A percentile compares a stretch with the other conserved stretches of the same genome.
These are phyloP conservation scores for Cyanoramphus novaezelandiae DNA, from an alignment of 2,113 vertebrate species.

Conservation along the genomic window DNA sequence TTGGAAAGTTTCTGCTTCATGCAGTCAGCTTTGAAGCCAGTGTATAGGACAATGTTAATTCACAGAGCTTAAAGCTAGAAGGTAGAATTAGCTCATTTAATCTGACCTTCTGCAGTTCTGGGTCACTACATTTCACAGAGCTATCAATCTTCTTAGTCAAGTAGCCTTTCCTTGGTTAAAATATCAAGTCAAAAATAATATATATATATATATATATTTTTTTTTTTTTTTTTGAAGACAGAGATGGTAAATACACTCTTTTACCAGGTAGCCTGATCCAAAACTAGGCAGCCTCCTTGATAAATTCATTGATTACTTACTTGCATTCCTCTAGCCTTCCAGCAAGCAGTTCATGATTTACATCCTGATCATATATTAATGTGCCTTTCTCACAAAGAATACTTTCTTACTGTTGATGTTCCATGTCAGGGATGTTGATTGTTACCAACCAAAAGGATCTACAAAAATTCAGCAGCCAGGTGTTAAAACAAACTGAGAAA, in stretches of 20 bases:
- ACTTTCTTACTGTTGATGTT: background rate
- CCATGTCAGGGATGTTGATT: background rate
- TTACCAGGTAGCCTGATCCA: background rate
- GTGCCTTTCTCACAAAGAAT: background rate
- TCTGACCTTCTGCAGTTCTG: background rate
- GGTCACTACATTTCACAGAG: background rate
- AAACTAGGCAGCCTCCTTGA: background rate
- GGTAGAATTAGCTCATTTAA: background rate
- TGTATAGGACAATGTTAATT: background rate
- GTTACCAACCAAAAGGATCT: background rate
- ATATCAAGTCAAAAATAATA: background rate
- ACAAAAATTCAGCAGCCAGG: background rate
- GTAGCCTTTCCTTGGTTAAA: background rate
- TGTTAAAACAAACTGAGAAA: background rate
- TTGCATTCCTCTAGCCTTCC: background rate
- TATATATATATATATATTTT: no score
- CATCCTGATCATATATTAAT: rapidly evolving
- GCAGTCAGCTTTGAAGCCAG: rapidly evolving
- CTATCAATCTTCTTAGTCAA: background rate
- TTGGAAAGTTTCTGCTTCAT: background rate
- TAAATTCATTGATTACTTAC: background rate
- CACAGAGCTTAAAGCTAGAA: background rate
- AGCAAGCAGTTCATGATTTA: background rate
- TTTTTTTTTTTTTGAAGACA: background rate
- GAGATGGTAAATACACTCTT: background rate